Conservation (phyloP, 2,113 vertebrate genomes). For the Saguinus imperator region DNA sequence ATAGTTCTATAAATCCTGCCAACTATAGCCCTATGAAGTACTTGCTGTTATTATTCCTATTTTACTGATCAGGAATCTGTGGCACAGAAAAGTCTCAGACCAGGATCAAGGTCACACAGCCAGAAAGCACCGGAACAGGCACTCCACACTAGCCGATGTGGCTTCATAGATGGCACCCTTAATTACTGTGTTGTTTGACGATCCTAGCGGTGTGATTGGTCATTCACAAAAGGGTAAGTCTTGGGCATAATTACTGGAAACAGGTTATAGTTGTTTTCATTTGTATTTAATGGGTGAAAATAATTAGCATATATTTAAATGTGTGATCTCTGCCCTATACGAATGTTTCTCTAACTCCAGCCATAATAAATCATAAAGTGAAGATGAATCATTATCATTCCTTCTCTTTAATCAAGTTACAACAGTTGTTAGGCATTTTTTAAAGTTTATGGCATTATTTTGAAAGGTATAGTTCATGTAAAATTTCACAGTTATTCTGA, state of each 20-base stretch:
- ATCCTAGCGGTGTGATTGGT: background rate
- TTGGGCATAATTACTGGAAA: background rate
- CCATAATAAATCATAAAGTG: background rate
- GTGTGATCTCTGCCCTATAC: background rate
- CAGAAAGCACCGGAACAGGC: background rate
- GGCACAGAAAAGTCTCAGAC: background rate
- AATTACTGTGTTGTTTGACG: background rate
- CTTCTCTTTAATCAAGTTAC: background rate
- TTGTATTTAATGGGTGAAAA: constrained; percentile 35
- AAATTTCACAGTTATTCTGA: background rate
- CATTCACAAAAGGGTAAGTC: background rate
- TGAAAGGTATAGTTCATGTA: constrained; percentile 3
- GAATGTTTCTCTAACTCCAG: background rate
- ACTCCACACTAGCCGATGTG: background rate
- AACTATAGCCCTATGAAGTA: background rate
- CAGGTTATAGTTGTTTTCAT: background rate
- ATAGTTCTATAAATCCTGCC: background rate
- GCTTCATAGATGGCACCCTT: background rate
- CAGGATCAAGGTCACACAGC: background rate
- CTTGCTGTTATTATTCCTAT: background rate
- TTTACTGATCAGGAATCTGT: background rate
- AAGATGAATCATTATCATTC: background rate
- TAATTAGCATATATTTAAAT: constrained; percentile 5
- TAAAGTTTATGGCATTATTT: constrained; percentile 38
- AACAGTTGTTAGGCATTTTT: background rate